phyloP scores from a whole-genome alignment of 1,140 invertebrate species.

The Scaptodrosophila lebanonensis region DNA sequence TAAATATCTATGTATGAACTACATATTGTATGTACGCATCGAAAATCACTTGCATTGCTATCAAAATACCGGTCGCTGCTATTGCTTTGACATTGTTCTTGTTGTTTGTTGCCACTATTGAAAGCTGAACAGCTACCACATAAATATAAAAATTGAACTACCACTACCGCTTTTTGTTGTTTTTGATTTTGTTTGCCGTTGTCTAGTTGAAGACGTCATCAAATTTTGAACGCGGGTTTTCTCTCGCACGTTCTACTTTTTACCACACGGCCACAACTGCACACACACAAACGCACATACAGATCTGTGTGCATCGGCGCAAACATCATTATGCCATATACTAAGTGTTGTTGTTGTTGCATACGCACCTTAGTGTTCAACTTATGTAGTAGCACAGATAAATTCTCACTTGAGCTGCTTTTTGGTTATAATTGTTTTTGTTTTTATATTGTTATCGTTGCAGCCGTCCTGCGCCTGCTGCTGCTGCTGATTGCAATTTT shows the following conservation, averaged over 20 bases:
- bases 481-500: constrained; percentile 68
- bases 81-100: not conserved
- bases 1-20: no score
- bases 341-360: constrained; percentile 40
- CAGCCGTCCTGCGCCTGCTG: constrained; percentile 9
- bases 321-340: constrained; percentile 5
- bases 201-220: constrained; percentile 64
- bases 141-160: constrained; percentile 25
- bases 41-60: constrained; percentile 12
- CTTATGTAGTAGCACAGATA: constrained; percentile 14
- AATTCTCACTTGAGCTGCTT: constrained; percentile 42
- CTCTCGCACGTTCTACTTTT: constrained; percentile 53
- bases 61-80: constrained; percentile 36
- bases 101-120: constrained; percentile 20
- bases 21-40: no score
- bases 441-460: constrained; percentile 10
- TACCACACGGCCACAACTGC: constrained; percentile 25
- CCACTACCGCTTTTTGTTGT: constrained; percentile 38
- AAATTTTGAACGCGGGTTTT: constrained; percentile 62
- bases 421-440: constrained; percentile 48
- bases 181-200: constrained; percentile 16
- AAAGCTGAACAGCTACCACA: constrained; percentile 10
- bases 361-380: constrained; percentile 59
- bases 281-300: constrained; percentile 12
- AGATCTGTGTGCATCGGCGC: not conserved